Conservation (phyloP, 2,888 invertebrate species). For the Palloptera scutellata region DNA sequence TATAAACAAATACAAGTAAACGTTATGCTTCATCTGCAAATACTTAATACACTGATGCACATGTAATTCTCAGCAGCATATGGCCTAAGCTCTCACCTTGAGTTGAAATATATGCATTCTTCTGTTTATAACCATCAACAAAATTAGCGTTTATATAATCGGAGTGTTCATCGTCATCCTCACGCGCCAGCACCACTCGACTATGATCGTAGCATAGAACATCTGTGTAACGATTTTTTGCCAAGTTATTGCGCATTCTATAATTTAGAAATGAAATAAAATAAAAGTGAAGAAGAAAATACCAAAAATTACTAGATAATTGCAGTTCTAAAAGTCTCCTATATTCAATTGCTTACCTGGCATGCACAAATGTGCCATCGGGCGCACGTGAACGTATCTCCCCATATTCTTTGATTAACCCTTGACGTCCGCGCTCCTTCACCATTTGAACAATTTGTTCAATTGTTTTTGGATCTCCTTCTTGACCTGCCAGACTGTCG, state of each 20-base stretch:
- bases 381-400: constrained; percentile 86
- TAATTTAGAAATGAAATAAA: constrained; percentile 34
- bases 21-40: too few species aligned
- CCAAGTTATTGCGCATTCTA: constrained; percentile 74
- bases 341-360: constrained; percentile 70
- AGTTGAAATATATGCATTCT: constrained; percentile 96
- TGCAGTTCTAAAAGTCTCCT: not conserved
- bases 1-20: too few species aligned
- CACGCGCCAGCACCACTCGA: constrained; percentile 83
- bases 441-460: constrained; percentile 71
- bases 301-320: too few species aligned
- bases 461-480: constrained; percentile 74
- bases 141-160: constrained; percentile 99
- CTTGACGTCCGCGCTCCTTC: constrained; percentile 78
- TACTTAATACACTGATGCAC: too few species aligned
- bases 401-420: constrained; percentile 86
- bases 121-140: constrained; percentile 97
- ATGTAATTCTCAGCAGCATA: too few species aligned
- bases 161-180: constrained; percentile 77
- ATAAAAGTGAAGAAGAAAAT: not conserved
- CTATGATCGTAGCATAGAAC: constrained; percentile 96
- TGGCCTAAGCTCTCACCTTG: constrained; percentile 83
- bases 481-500: constrained; percentile 81
- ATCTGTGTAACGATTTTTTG: constrained; percentile 93
- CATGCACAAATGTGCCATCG: constrained; percentile 86